Conservation (phyloP, 23 tunicate genomes). For the Botrylloides violaceus region DNA sequence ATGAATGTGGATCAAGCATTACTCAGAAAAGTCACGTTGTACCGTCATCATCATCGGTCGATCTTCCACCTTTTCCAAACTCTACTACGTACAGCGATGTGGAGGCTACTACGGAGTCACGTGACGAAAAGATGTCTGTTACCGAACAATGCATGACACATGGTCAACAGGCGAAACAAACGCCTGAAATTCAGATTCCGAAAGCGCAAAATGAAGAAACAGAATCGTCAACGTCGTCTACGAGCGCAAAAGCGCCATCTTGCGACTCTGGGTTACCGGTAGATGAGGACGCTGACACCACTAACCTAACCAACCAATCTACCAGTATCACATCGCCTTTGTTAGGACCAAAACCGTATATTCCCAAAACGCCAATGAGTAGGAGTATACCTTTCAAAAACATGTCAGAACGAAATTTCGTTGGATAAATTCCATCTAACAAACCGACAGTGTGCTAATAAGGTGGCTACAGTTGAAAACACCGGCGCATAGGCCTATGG, state of each 20-base stretch:
- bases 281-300: conserved; percentile 13
- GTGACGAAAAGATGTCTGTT: not conserved
- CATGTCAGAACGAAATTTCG: conserved; percentile 1
- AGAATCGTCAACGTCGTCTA: conserved; percentile 16
- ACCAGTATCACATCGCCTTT: conserved; percentile 17
- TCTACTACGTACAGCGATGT: not conserved
- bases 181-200: not conserved
- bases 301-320: not conserved
- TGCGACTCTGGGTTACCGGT: conserved; percentile 33
- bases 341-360: conserved; percentile 12
- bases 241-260: conserved; percentile 28
- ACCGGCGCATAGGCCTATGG: no score
- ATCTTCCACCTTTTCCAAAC: not conserved
- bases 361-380: not conserved
- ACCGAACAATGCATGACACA: no score
- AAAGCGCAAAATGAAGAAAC: conserved; percentile 17
- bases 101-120: not conserved
- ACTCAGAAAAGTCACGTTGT: not conserved
- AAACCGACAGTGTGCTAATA: no score
- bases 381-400: not conserved
- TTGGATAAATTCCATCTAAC: not conserved
- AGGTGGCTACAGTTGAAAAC: no score
- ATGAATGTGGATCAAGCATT: conserved; percentile 25
- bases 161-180: not conserved
- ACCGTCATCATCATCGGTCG: conserved; percentile 13